phyloP scores from a whole-genome alignment of 2,113 vertebrate species.

The Panthera uncia region DNA sequence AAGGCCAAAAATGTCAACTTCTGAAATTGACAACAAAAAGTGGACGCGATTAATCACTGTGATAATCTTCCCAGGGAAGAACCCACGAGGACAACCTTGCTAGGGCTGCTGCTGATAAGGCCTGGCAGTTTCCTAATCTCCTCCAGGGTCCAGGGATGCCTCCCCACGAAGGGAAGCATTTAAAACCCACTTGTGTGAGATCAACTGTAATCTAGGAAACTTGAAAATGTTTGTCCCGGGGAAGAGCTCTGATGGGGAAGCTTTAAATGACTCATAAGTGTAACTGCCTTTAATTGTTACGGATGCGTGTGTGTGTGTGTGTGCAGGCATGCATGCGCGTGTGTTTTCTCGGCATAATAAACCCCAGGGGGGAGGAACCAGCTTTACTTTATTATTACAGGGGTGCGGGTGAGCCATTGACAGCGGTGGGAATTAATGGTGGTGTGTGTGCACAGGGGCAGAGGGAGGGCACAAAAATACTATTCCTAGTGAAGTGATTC shows the following conservation, averaged over 20 bases:
- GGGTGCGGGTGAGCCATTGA: neutral
- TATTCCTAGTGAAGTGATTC: neutral
- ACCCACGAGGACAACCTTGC: neutral
- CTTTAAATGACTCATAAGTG: neutral
- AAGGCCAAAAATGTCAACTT: conserved; percentile 42
- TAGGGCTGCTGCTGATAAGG: neutral
- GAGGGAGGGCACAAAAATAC: neutral
- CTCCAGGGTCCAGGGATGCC: neutral
- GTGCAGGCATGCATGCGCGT: neutral
- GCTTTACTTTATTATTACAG: neutral
- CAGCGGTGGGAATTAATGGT: neutral
- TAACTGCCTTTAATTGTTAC: conserved; percentile 29
- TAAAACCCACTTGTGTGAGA: neutral
- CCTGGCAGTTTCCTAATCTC: neutral
- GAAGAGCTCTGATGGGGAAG: neutral
- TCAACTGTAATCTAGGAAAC: conserved; percentile 53
- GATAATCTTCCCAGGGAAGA: conserved; percentile 63
- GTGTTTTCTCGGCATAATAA: neutral
- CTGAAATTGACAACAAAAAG: neutral
- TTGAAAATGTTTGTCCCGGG: neutral
- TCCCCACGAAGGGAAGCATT: neutral
- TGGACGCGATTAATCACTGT: conserved; percentile 46
- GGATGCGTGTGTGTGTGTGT: neutral
- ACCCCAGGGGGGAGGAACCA: neutral
- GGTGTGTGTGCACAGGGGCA: neutral